Evolutionary conservation across 2,113 vertebrate genomes (phyloP).

Genomic region (Okapia johnstoni): DNA sequence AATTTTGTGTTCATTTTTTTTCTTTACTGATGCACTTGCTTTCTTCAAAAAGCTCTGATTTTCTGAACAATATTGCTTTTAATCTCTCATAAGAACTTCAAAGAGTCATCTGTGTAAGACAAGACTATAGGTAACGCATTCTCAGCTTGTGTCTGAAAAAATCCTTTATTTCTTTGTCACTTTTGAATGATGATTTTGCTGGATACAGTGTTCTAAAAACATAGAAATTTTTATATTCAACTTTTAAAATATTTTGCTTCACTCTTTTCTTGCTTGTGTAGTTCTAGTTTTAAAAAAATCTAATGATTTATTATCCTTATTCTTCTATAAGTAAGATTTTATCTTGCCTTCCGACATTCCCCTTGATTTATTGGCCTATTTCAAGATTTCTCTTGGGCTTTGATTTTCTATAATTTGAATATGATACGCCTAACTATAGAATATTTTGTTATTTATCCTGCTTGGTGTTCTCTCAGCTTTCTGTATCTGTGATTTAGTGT

Average conservation of each 20-base stretch:
- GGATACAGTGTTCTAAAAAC: neutral
- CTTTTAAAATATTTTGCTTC: neutral
- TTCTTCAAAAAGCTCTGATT: neutral
- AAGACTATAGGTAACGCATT: neutral
- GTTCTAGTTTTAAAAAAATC: neutral
- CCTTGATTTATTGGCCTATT: neutral
- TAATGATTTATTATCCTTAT: neutral
- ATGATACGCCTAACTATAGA: neutral
- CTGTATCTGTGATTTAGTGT: neutral
- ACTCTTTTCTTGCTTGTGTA: neutral
- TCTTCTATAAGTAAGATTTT: neutral
- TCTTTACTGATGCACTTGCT: neutral
- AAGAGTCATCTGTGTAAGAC: neutral
- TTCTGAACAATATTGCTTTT: neutral
- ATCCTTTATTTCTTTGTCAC: neutral
- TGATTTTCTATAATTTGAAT: neutral
- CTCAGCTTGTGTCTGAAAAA: neutral
- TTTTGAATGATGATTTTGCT: neutral
- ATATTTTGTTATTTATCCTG: neutral
- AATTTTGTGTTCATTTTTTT: neutral
- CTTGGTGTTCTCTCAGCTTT: neutral
- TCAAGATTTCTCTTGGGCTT: neutral
- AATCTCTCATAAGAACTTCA: neutral
- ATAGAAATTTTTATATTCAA: neutral
- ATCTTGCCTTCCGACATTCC: neutral